Evolutionary conservation across 1,140 invertebrate genomes (phyloP), one percentile per base, ranked within the genome.

Genomic region (Mya arenaria): DNA sequence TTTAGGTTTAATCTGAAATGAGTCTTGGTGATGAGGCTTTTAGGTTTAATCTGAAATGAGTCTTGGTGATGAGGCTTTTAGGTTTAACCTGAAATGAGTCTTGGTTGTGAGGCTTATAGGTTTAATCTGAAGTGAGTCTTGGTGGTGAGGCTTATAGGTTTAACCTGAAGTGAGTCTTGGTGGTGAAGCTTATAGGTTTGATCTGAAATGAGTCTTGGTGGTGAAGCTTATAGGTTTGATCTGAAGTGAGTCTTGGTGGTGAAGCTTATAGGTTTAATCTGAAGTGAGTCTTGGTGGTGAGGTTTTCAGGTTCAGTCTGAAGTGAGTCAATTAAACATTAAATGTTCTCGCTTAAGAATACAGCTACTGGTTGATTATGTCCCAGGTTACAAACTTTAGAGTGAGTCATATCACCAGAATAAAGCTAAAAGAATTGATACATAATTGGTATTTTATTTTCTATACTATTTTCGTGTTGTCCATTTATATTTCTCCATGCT

Each of bases 21-120:
- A 15, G 34, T 34, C 19, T 32, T 13, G 19, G 36, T 19, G n/a
- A 41, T 4, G 37, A 23, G 15, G 23, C n/a, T 60, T 23, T 28
- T 56, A 55, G 19, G 4, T 71, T n/a, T 48, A 28, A 37, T 48
- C 4, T 41, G 32, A 13, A 34, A 55, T 56, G 34, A 25, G 19
- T 30, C 25, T 32, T 15, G 2, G 25, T 52, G 8, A 23, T 10
- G 25, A n/a, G 48, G 48, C 10, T n/a, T 23, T n/a, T n/a, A n/a
- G n/a, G n/a, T n/a, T n/a, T n/a, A 84, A 72, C 90, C 89, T 83
- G 87, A 91, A 87, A 89, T 90, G 55, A 37, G 85, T 48, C 41
- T 72, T 37, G 23, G 30, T 15, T n/a, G 13, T 62, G 36, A 17
- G 28, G 30, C 13, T 28, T 32, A 41, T 25, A 17, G 25, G 15